These are phyloP conservation scores for Apeltes quadracus DNA, from an alignment of 2,113 vertebrate genomes.

Conservation along the genomic window DNA sequence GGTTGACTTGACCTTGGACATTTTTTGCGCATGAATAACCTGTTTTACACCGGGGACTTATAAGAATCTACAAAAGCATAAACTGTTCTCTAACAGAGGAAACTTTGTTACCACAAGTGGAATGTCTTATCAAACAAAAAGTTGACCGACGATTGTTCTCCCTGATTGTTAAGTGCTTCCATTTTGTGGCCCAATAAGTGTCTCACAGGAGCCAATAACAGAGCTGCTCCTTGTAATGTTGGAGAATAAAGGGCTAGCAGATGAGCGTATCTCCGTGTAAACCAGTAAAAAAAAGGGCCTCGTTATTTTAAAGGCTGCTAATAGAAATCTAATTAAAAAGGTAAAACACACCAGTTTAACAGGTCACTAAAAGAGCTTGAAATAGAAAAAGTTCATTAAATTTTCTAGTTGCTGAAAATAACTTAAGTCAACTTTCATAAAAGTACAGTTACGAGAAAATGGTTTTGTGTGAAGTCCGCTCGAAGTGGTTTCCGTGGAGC, in stretches of 20 bases:
- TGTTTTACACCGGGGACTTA: constrained; percentile 9
- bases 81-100: neutral
- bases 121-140: neutral
- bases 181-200: constrained; percentile 58
- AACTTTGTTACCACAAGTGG: neutral
- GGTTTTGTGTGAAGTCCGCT: neutral
- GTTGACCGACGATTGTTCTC: neutral
- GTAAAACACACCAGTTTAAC: constrained; percentile 22
- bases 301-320: constrained; percentile 36
- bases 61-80: constrained; percentile 36
- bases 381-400: constrained; percentile 40
- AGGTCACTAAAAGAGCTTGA: constrained; percentile 20
- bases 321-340: constrained; percentile 48
- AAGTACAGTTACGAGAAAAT: constrained; percentile 20
- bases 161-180: constrained; percentile 63
- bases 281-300: constrained; percentile 8
- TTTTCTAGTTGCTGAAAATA: constrained; percentile 31
- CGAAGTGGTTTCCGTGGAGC: constrained; percentile 15
- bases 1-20: neutral
- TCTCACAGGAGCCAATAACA: constrained; percentile 14
- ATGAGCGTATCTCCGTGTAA: neutral
- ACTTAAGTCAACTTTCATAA: constrained; percentile 47
- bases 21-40: constrained; percentile 20
- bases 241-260: constrained; percentile 3
- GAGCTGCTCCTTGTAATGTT: constrained; percentile 8